Evolutionary conservation across 2,888 invertebrate genomes (phyloP).

Genomic region (Epinotia demarniana): DNA sequence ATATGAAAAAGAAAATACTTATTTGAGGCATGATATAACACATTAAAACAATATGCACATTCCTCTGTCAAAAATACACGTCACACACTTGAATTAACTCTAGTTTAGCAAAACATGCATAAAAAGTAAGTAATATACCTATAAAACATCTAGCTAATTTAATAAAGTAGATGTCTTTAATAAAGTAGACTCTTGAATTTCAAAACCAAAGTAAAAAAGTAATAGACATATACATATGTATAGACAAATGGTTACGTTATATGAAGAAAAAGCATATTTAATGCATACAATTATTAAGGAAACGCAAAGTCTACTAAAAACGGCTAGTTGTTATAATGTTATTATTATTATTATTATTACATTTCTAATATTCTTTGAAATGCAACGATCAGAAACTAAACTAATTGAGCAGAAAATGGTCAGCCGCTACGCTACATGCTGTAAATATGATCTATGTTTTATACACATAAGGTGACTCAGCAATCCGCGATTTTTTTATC

Average conservation of each 20-base stretch:
- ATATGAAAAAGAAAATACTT: no score
- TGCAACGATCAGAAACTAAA: constrained; percentile 45
- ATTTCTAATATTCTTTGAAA: constrained; percentile 50
- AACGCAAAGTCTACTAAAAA: neutral
- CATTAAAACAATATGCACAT: no score
- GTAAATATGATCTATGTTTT: constrained; percentile 54
- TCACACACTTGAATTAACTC: no score
- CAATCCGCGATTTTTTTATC: constrained; percentile 58
- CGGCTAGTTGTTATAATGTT: neutral
- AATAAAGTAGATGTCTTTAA: no score
- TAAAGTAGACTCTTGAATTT: no score
- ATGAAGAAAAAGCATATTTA: neutral
- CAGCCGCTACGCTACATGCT: constrained; percentile 47
- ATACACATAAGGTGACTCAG: constrained; percentile 56
- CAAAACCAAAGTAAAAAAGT: no score
- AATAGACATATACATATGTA: no score
- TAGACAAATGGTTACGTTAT: no score
- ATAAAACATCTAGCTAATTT: neutral
- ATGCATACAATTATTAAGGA: neutral
- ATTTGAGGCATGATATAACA: no score
- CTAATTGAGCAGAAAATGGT: constrained; percentile 59
- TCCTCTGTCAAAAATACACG: no score
- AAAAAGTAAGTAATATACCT: neutral
- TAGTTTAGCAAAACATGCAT: neutral
- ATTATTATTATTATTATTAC: neutral